These are phyloP conservation scores for Eristalinus sepulchralis DNA, from an alignment of 2,888 invertebrate species.

Conservation along the genomic window DNA sequence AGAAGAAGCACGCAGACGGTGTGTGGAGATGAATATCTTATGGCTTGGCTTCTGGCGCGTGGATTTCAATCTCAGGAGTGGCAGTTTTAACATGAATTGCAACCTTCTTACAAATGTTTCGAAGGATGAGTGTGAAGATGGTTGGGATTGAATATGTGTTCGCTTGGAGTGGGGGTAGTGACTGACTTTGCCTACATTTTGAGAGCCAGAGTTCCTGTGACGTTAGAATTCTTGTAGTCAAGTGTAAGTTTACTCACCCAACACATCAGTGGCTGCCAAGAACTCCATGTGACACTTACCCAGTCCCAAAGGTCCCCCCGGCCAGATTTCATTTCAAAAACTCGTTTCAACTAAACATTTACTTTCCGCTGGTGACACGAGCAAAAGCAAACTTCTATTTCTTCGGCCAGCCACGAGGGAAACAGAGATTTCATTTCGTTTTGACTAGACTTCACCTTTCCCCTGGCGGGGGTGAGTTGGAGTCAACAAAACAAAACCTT, in stretches of 20 bases:
- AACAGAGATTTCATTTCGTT: neutral
- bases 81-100: neutral
- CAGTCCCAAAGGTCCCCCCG: too few species aligned
- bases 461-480: too few species aligned
- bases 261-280: too few species aligned
- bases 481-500: neutral
- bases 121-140: too few species aligned
- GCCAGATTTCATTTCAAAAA: neutral
- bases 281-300: neutral
- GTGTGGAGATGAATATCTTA: too few species aligned
- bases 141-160: too few species aligned
- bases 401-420: neutral
- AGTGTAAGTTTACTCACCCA: too few species aligned
- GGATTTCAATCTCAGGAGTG: neutral
- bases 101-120: neutral
- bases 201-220: too few species aligned
- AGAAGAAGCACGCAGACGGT: neutral
- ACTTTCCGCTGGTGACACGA: neutral
- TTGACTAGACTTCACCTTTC: neutral
- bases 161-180: too few species aligned
- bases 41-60: neutral
- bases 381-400: slow-evolving; percentile 8
- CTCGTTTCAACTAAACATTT: neutral
- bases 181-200: too few species aligned
- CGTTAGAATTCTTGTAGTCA: too few species aligned